Base-by-base conservation (phyloP, 2,888 invertebrate species). In the Eupithecia vulgata region DNA sequence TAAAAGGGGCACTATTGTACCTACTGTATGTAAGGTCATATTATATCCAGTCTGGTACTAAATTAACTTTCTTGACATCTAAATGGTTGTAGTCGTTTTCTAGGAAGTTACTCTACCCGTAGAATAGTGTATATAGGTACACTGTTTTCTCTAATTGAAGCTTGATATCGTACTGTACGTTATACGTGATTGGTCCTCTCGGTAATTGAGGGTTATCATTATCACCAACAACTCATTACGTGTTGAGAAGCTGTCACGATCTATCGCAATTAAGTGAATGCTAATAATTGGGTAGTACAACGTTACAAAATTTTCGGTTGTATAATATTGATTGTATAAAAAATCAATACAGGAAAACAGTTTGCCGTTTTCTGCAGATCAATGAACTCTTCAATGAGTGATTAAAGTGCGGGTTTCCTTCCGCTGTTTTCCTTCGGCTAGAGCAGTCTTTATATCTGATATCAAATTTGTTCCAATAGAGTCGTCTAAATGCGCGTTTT, bases 261-360 rank as follows among this genome's bases (percentile, higher is more conserved):
- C 64, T 37, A 64, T 70, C 64, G 64, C 52, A 52, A 62, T 69
- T 69, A 69, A 21, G 45, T 69, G 21, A 69, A 64, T 12, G 34
- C 1, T 64, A 64, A 64, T 64, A 35, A 64, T 64, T 21, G n/a
- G 62, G n/a, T 64, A n/a, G 37, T 37, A 35, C 37, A 64, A 35
- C 37, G 30, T 37, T 62, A 62, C 17, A 12, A 64, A 64, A 12
- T 35, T 64, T 35, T 64, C 8, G 35, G n/a, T 64, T 64, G n/a
- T 64, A 64, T 64, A 64, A 64, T 64, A 17, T 35, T 34, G 34
- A 2, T 17, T 21, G 61, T 64, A 37, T 37, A 21, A 21, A 57
- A 57, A 57, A 57, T 57, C 21, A 57, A 57, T 13, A 25, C 57
- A 57, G 57, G 57, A 57, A 57, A 25, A 57, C 57, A 25, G 25